Conservation (phyloP, 2,888 invertebrate species). For the Drosophila merina region DNA sequence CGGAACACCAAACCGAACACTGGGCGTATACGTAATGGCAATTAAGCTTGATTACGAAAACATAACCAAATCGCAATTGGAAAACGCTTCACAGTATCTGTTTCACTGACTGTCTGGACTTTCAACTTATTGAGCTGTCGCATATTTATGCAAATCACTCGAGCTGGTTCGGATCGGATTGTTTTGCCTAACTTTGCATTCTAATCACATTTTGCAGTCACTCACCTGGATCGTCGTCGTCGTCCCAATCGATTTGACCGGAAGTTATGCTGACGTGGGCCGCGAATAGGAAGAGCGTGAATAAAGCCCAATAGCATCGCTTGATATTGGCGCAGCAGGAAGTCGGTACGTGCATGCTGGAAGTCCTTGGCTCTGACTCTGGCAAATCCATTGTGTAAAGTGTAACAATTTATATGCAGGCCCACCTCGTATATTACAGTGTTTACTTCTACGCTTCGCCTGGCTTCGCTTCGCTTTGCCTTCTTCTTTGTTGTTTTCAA, state of each 20-base stretch:
- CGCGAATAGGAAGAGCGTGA: constrained; percentile 77
- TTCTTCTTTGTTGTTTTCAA: constrained; percentile 67
- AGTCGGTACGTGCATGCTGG: constrained; percentile 67
- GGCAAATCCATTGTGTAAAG: constrained; percentile 72
- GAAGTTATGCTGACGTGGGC: constrained; percentile 79
- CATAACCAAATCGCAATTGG: constrained; percentile 70
- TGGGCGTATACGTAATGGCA: constrained; percentile 69
- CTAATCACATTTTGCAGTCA: constrained; percentile 40
- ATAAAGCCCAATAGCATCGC: constrained; percentile 67
- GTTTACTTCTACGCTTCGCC: constrained; percentile 34
- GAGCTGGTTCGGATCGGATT: constrained; percentile 53
- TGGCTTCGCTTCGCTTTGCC: constrained; percentile 52
- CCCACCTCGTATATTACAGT: constrained; percentile 30
- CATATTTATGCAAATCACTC: constrained; percentile 73
- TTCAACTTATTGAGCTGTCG: constrained; percentile 53
- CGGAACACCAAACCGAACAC: constrained; percentile 9
- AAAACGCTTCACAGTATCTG: constrained; percentile 50
- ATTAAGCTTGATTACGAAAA: constrained; percentile 78
- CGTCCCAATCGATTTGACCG: constrained; percentile 85
- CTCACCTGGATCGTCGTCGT: constrained; percentile 85
- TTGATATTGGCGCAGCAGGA: constrained; percentile 43
- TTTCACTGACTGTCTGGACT: constrained; percentile 17
- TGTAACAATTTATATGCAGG: constrained; percentile 54
- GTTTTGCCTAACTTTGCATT: constrained; percentile 30
- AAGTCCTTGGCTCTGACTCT: constrained; percentile 61